Base-by-base conservation (phyloP, 2,888 invertebrate species). In the Diarsia brunnea region DNA sequence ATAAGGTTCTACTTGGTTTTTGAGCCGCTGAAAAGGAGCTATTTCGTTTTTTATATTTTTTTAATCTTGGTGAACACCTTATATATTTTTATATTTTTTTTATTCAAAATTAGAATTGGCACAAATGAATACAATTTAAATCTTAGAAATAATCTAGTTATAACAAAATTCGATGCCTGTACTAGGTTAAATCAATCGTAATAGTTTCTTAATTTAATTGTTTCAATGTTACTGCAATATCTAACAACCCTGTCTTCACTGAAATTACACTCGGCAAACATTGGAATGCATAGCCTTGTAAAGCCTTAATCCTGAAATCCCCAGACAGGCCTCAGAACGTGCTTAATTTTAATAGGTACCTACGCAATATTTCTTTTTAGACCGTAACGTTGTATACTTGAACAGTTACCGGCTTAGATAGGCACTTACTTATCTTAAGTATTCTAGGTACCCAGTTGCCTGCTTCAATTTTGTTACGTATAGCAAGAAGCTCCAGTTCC, bases 261-360 rank as follows among this genome's bases (percentile, higher is more conserved):
- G 31, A 45, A 53, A 49, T 14, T 55, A 67, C 61, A 71, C 71
- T 60, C 27, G 31, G 45, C 21, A 60, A 24, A 49, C 16, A 70
- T 82, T 75, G n/a, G 5, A 19, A 75, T 49, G 60, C 75, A 68
- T 38, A 63, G 38, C 75, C 68, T 71, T 63, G 43, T 63, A 31
- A 53, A 66, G 43, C 53, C 60, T 49, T 81, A 75, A 81, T 75
- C 69, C 69, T 49, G 55, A 51, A 76, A 82, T 80, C 82, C 69
- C 27, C 49, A 63, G 63, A 24, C 63, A 58, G 45, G 24, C 49
- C 47, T 55, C 76, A 81, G 60, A 24, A 81, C 79, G 69, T 81
- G 79, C 49, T 75, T 61, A 49, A 79, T 81, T 81, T 81, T 75
- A 66, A 61, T 81, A 77, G n/a, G 58, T 27, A 53, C n/a, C n/a